Conservation (phyloP, 2,113 vertebrate species). For the Anolis sagrei region DNA sequence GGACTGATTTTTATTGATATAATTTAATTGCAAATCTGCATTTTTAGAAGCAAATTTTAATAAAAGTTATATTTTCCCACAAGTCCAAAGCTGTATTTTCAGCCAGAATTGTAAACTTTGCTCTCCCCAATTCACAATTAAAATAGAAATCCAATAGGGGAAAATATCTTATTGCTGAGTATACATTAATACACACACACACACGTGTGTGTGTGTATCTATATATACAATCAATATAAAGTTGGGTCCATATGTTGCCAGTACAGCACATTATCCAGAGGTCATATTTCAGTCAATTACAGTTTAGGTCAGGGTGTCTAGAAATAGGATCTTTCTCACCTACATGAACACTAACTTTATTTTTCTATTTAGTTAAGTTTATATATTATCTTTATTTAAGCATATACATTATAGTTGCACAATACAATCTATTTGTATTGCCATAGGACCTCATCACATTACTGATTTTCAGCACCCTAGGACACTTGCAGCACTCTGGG, state of each 20-base stretch:
- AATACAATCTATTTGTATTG: background rate
- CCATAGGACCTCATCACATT: too few species aligned
- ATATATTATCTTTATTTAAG: background rate
- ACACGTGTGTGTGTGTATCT: too few species aligned
- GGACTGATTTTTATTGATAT: constrained; percentile 24
- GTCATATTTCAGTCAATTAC: background rate
- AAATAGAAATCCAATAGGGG: constrained; percentile 19
- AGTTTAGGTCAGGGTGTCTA: too few species aligned
- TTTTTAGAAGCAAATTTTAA: constrained; percentile 29
- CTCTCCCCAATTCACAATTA: constrained; percentile 5
- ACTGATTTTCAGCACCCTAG: too few species aligned
- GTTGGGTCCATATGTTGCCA: background rate
- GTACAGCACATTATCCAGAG: background rate
- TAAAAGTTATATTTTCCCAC: constrained; percentile 42
- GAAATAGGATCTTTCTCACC: background rate
- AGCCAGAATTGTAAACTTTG: constrained; percentile 8
- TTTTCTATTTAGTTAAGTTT: background rate
- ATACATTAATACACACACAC: constrained; percentile 4
- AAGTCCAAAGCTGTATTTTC: constrained; percentile 33
- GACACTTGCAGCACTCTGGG: too few species aligned
- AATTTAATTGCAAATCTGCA: constrained; percentile 52
- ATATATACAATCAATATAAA: background rate
- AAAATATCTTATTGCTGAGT: background rate
- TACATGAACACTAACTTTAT: background rate
- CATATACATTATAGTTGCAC: background rate